phyloP scores from a whole-genome alignment of 2,113 vertebrate species.

The Hyla sarda region DNA sequence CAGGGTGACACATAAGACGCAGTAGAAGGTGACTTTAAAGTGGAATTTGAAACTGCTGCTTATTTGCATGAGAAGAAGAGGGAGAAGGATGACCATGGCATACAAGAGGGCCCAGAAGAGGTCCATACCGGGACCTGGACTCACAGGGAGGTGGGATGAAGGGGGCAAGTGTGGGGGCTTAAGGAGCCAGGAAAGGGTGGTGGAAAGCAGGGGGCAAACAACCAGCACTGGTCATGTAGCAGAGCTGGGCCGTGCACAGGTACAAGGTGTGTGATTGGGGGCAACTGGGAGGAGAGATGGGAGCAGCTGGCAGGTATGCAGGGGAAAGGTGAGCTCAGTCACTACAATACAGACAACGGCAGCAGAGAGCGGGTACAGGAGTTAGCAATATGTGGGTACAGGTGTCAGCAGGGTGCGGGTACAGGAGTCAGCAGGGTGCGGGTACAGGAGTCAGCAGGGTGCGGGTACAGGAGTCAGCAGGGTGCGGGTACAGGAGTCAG shows the following conservation, averaged over 20 bases:
- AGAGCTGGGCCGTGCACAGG: background rate
- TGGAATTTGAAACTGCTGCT: conserved; percentile 82
- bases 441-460: no score
- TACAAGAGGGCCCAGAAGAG: conserved; percentile 62
- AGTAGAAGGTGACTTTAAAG: conserved; percentile 84
- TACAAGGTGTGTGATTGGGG: background rate
- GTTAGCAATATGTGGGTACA: no score
- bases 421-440: no score
- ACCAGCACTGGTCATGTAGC: no score
- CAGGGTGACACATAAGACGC: conserved; percentile 77
- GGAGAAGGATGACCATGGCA: conserved; percentile 71
- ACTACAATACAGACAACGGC: no score
- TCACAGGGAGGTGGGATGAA: background rate
- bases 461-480: no score
- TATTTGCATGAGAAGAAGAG: conserved; percentile 76
- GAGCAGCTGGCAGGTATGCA: no score
- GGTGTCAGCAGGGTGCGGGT: no score
- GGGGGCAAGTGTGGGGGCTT: background rate
- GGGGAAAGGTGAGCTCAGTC: no score
- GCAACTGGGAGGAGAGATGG: background rate
- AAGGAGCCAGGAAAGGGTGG: background rate
- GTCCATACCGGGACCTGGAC: conserved; percentile 61
- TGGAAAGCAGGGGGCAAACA: background rate
- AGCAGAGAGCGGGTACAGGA: no score
- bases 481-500: no score